phyloP scores from a whole-genome alignment of 2,797 vertebrate species.

The Acridotheres tristis region DNA sequence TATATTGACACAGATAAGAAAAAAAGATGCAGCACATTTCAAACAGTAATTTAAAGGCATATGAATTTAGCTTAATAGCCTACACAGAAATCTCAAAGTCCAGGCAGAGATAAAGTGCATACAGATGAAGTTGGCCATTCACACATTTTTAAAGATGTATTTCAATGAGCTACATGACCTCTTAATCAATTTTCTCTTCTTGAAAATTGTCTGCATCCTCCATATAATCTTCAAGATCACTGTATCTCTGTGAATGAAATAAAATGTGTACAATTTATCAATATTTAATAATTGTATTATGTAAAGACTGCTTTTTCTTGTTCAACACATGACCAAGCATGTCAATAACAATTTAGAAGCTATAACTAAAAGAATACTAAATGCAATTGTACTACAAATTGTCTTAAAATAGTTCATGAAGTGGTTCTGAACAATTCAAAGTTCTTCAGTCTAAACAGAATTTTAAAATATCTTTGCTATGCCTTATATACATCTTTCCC shows the following conservation, averaged over 20 bases:
- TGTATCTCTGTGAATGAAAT: conserved; percentile 76
- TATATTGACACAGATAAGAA: background rate
- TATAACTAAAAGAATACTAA: background rate
- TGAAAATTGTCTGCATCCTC: conserved; percentile 82
- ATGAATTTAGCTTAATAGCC: background rate
- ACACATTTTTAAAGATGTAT: conserved; percentile 8
- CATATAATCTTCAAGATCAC: conserved; percentile 75
- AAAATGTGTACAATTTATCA: conserved; percentile 4
- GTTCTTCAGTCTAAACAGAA: background rate
- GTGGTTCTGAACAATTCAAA: background rate
- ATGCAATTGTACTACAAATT: background rate
- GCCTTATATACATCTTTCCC: background rate
- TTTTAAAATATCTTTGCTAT: background rate
- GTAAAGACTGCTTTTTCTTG: background rate
- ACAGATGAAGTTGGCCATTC: background rate
- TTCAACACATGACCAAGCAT: background rate
- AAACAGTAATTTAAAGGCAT: conserved; percentile 8
- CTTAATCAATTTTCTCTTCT: conserved; percentile 82
- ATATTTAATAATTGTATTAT: background rate
- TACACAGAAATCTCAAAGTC: background rate
- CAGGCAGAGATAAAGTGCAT: background rate
- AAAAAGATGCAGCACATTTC: conserved; percentile 13
- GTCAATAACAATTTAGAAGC: background rate
- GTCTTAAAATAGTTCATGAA: background rate
- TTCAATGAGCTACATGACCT: conserved; percentile 16